Percentiles rank a stretch among this genome's conserved stretches.
Evolutionary conservation across 1,140 invertebrate genomes (phyloP).

Genomic region (Zaprionus lachaisei): DNA sequence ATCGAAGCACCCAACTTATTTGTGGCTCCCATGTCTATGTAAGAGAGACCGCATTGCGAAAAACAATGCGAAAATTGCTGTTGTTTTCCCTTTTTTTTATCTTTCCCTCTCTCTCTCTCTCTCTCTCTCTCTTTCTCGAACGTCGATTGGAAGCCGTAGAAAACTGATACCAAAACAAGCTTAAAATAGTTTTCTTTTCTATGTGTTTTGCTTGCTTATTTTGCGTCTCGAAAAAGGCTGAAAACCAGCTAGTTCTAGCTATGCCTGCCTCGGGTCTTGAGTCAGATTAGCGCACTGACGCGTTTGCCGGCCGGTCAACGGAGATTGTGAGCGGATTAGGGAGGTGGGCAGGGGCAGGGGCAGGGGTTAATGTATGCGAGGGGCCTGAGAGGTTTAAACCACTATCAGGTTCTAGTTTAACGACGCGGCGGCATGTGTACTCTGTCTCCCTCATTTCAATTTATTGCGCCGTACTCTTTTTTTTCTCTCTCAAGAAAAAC

Average conservation of each 20-base stretch:
- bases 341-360: background rate
- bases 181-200: conserved; percentile 43
- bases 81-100: conserved; percentile 17
- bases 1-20: conserved; percentile 24
- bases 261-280: conserved; percentile 17
- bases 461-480: conserved; percentile 49
- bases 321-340: background rate
- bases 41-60: conserved; percentile 27
- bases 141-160: conserved; percentile 54
- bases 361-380: background rate
- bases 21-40: conserved; percentile 12
- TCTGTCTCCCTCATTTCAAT: conserved; percentile 40
- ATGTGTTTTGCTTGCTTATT: conserved; percentile 15
- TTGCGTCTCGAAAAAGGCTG: background rate
- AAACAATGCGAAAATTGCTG: conserved; percentile 22
- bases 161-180: conserved; percentile 50
- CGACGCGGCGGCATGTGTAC: conserved; percentile 11
- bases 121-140: conserved; percentile 18
- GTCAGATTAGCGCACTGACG: conserved; percentile 40
- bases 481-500: conserved; percentile 2
- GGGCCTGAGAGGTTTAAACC: conserved; percentile 10
- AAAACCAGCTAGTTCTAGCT: conserved; percentile 19
- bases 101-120: conserved; percentile 6
- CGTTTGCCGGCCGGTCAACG: conserved; percentile 49
- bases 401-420: conserved; percentile 37